phyloP scores from a whole-genome alignment of 2,888 invertebrate genomes.

The Amphipyra berbera region DNA sequence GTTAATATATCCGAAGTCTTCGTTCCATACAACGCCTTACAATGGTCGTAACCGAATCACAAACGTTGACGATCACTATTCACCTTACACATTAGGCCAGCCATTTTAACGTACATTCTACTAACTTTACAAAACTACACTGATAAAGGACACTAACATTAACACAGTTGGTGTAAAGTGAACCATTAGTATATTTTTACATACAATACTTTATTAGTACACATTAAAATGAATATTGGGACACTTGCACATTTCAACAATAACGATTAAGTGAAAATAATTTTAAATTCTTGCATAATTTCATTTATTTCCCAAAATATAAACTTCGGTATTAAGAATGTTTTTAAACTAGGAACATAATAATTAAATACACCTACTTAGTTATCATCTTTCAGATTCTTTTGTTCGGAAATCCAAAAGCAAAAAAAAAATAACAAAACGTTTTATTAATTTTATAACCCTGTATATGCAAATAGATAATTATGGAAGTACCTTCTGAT shows the following conservation, averaged over 20 bases:
- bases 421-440: conserved; percentile 10
- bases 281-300: conserved; percentile 6
- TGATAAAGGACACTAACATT: conserved; percentile 4
- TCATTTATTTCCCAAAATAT: conserved; percentile 36
- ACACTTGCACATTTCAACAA: conserved; percentile 3
- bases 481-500: conserved; percentile 1
- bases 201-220: conserved; percentile 1
- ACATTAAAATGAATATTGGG: conserved; percentile 4
- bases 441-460: conserved; percentile 23
- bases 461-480: conserved; percentile 35
- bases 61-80: conserved; percentile 5
- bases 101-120: conserved; percentile 16
- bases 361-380: not conserved
- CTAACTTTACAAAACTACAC: conserved; percentile 7
- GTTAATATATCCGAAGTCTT: conserved; percentile 39
- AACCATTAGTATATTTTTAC: conserved; percentile 7
- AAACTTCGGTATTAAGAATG: conserved; percentile 13
- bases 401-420: conserved; percentile 13
- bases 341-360: conserved; percentile 14
- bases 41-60: conserved; percentile 10
- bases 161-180: not conserved
- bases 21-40: conserved; percentile 18
- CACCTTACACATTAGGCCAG: conserved; percentile 14
- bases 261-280: not conserved
- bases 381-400: not conserved